A percentile compares a stretch with the other conserved stretches of the same genome.
These are phyloP conservation scores for Microcaecilia unicolor DNA, from an alignment of 2,797 vertebrate species.

Conservation along the genomic window DNA sequence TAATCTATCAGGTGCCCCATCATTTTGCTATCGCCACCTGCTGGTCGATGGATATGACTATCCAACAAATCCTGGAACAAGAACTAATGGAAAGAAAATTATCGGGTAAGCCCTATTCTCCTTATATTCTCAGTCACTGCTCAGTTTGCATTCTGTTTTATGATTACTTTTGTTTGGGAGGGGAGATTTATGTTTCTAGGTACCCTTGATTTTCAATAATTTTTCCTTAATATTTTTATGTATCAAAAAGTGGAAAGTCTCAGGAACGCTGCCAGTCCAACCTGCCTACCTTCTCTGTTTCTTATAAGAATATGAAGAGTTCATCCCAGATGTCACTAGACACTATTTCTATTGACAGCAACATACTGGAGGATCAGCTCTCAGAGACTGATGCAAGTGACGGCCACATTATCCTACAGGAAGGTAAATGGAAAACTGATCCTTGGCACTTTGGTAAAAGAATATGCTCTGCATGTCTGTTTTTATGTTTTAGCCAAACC, in stretches of 20 bases:
- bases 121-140: no score
- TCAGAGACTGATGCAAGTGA: slow-evolving; percentile 79
- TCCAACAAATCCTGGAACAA: no score
- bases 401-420: no score
- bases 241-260: slow-evolving; percentile 69
- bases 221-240: slow-evolving; percentile 32
- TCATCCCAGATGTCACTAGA: slow-evolving; percentile 89
- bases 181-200: background rate
- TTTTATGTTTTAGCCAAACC: no score
- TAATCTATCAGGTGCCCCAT: no score
- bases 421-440: slow-evolving; percentile 68
- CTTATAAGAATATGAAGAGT: slow-evolving; percentile 89
- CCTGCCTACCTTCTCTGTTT: slow-evolving; percentile 62
- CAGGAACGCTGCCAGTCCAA: slow-evolving; percentile 78
- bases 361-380: slow-evolving; percentile 67
- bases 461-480: no score
- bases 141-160: no score
- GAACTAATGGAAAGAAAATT: no score
- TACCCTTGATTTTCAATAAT: slow-evolving; percentile 14
- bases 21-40: no score
- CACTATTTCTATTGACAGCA: slow-evolving; percentile 89
- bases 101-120: no score
- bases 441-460: no score
- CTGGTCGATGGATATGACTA: no score
- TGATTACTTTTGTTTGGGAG: background rate